Evolutionary conservation across 2,888 invertebrate genomes (phyloP).

Genomic region (Siphonodentalium dalli): DNA sequence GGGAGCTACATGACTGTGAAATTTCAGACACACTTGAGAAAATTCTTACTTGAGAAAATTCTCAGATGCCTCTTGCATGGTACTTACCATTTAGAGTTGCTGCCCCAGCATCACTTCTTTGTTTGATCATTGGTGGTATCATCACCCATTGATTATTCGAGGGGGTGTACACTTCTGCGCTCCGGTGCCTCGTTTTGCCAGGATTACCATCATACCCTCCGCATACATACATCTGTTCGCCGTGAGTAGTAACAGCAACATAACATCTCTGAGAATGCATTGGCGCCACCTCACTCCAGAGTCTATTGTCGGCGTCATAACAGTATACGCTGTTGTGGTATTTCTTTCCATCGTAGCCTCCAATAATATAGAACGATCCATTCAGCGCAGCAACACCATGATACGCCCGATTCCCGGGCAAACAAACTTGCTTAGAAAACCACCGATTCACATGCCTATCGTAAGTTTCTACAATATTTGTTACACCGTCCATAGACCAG

Average conservation of each 20-base stretch:
- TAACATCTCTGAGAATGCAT: constrained; percentile 68
- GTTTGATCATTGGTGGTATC: constrained; percentile 80
- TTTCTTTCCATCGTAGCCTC: constrained; percentile 67
- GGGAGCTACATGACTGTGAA: too few species aligned
- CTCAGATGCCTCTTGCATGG: too few species aligned
- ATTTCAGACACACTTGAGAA: too few species aligned
- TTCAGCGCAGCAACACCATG: constrained; percentile 72
- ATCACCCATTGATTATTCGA: constrained; percentile 81
- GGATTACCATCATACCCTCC: constrained; percentile 66
- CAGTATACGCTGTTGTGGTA: constrained; percentile 65
- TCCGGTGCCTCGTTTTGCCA: constrained; percentile 81
- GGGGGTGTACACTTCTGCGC: constrained; percentile 85
- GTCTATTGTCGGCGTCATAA: constrained; percentile 55
- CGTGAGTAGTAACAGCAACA: constrained; percentile 72
- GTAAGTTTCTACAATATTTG: constrained; percentile 65
- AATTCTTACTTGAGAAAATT: neutral
- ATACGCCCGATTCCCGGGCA: constrained; percentile 79
- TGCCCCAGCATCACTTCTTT: constrained; percentile 81
- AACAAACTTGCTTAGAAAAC: constrained; percentile 71
- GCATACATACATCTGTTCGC: constrained; percentile 62
- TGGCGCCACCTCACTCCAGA: constrained; percentile 65
- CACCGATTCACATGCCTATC: constrained; percentile 73
- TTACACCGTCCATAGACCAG: constrained; percentile 77
- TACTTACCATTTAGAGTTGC: constrained; percentile 72
- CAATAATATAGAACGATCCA: constrained; percentile 65